phyloP scores from a whole-genome alignment of 2,113 vertebrate genomes.

The Apeltes quadracus region DNA sequence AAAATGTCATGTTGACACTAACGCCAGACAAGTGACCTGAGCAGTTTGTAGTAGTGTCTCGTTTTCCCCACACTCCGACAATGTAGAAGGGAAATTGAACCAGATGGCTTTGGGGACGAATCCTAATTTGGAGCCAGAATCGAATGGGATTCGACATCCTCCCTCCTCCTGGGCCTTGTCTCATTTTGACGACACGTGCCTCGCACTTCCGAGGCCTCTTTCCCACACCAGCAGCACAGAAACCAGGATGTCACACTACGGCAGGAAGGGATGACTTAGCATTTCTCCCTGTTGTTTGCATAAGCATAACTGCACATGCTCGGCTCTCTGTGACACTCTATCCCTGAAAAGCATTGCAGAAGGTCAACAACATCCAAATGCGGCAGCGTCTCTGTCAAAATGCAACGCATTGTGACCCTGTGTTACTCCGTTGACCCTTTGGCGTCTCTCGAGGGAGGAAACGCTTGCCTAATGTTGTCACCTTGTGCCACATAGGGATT shows the following conservation, averaged over 20 bases:
- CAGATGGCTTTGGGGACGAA: not conserved
- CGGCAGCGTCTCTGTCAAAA: constrained; percentile 13
- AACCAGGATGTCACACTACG: constrained; percentile 47
- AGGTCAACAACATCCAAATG: constrained; percentile 21
- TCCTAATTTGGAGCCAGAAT: constrained; percentile 9
- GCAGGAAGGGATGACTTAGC: constrained; percentile 66
- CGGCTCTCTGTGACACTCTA: constrained; percentile 43
- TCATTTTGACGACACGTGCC: constrained; percentile 18
- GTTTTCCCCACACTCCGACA: constrained; percentile 50
- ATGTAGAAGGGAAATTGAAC: constrained; percentile 52
- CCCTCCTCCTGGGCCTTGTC: not conserved
- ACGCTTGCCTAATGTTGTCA: constrained; percentile 5
- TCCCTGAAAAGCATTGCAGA: constrained; percentile 37
- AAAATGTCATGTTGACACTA: constrained; percentile 71
- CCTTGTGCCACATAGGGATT: not conserved
- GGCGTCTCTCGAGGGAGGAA: not conserved
- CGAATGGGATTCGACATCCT: not conserved
- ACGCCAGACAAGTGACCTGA: constrained; percentile 40
- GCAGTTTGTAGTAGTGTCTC: constrained; percentile 39
- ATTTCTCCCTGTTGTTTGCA: constrained; percentile 59
- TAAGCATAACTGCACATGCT: constrained; percentile 53
- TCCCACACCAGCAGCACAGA: not conserved
- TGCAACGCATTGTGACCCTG: constrained; percentile 3
- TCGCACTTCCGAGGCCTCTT: constrained; percentile 13
- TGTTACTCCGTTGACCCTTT: not conserved